phyloP scores from a whole-genome alignment of 2,113 vertebrate genomes.

The Melanotaenia duboulayi region DNA sequence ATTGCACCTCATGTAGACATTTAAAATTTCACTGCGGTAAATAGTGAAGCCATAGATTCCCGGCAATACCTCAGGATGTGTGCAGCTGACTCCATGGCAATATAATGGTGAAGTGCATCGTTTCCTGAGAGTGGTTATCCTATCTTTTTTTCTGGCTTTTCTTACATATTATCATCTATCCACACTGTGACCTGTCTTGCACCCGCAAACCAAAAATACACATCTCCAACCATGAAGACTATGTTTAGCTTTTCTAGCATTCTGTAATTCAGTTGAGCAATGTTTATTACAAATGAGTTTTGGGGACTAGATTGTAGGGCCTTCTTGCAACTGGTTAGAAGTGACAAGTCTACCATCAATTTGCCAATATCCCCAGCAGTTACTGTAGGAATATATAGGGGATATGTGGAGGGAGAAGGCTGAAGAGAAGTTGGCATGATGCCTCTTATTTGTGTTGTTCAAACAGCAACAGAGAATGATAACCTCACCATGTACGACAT shows the following conservation, averaged over 20 bases:
- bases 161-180: constrained; percentile 61
- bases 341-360: constrained; percentile 30
- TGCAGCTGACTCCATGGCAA: constrained; percentile 32
- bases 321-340: constrained; percentile 21
- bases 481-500: constrained; percentile 14
- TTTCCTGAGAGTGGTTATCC: constrained; percentile 30
- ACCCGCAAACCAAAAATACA: constrained; percentile 55
- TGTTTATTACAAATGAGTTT: constrained; percentile 33
- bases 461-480: constrained; percentile 51
- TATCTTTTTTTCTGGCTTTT: constrained; percentile 55
- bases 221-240: constrained; percentile 45
- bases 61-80: constrained; percentile 36
- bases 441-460: constrained; percentile 50
- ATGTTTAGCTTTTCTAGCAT: constrained; percentile 51
- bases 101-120: constrained; percentile 56
- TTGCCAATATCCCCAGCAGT: constrained; percentile 7
- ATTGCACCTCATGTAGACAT: constrained; percentile 3
- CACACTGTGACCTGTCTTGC: constrained; percentile 46
- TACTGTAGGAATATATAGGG: constrained; percentile 19
- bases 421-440: not conserved
- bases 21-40: constrained; percentile 6
- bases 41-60: constrained; percentile 9
- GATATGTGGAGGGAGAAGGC: constrained; percentile 17
- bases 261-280: constrained; percentile 31
- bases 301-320: constrained; percentile 21